Conservation (phyloP, 2,888 invertebrate genomes). For the Drosophila nr. perissopoda region DNA sequence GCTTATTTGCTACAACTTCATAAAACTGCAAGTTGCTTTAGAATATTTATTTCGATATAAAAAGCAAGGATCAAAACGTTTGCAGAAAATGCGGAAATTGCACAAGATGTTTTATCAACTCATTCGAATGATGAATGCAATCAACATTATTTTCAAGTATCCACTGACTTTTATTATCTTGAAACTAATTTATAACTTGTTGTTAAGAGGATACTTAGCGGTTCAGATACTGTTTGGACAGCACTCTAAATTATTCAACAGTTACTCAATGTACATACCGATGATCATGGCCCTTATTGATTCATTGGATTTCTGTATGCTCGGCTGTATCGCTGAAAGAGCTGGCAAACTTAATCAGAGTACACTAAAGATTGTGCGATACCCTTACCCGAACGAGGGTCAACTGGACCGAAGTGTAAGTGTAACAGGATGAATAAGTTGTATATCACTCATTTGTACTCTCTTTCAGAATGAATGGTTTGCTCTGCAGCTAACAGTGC, state of each 20-base stretch:
- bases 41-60: not conserved
- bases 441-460: not conserved
- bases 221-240: not conserved
- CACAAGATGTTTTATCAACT: slow-evolving; percentile 22
- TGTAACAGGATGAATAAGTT: not conserved
- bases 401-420: slow-evolving; percentile 33
- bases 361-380: slow-evolving; percentile 18
- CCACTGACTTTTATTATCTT: not conserved
- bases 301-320: not conserved
- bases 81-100: not conserved
- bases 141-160: slow-evolving; percentile 25
- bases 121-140: slow-evolving; percentile 5
- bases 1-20: not conserved
- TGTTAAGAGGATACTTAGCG: not conserved
- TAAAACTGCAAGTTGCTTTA: not conserved
- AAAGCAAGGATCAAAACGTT: slow-evolving; percentile 1
- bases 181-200: not conserved
- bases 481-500: slow-evolving; percentile 29
- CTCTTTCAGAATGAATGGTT: slow-evolving; percentile 39
- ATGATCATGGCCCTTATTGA: fast-evolving
- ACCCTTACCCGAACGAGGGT: not conserved
- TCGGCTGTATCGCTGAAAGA: slow-evolving; percentile 1
- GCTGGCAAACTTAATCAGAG: not conserved
- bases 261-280: fast-evolving
- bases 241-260: fast-evolving